phyloP scores from a whole-genome alignment of 1,140 invertebrate species.

The Pteromalus puparum region DNA sequence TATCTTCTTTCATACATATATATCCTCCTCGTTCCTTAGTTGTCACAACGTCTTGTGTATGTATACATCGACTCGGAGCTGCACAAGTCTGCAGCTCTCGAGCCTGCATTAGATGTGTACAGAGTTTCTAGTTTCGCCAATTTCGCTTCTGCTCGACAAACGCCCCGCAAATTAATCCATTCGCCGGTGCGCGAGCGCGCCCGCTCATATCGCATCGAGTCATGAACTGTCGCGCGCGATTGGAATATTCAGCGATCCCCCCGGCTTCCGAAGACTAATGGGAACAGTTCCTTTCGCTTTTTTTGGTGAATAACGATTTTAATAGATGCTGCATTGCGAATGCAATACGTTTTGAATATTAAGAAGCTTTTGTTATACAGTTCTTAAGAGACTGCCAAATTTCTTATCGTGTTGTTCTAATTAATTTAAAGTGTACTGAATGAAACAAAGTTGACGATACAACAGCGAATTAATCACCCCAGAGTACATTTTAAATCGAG shows the following conservation, averaged over 20 bases:
- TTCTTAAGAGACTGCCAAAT: no score
- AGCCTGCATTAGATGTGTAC: constrained; percentile 4
- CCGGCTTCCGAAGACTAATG: no score
- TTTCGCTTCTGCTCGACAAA: constrained; percentile 18
- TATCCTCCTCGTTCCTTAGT: not conserved
- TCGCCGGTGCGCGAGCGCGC: not conserved
- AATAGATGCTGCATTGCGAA: not conserved
- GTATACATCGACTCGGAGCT: not conserved
- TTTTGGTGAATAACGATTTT: no score
- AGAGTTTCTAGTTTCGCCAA: constrained; percentile 39
- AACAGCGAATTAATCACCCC: no score
- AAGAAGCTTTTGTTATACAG: not conserved
- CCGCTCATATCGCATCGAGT: not conserved
- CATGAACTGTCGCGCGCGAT: constrained; percentile 9
- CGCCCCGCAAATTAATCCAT: constrained; percentile 27
- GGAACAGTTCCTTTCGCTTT: no score
- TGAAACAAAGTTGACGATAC: no score
- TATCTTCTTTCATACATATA: not conserved
- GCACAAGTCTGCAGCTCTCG: not conserved
- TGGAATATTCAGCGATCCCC: not conserved
- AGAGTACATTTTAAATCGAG: not conserved
- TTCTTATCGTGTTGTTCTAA: no score
- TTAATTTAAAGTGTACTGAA: no score
- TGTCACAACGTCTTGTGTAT: not conserved
- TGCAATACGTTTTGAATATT: not conserved